These are phyloP conservation scores for Lontra canadensis DNA, from an alignment of 2,113 vertebrate species.

Conservation along the genomic window DNA sequence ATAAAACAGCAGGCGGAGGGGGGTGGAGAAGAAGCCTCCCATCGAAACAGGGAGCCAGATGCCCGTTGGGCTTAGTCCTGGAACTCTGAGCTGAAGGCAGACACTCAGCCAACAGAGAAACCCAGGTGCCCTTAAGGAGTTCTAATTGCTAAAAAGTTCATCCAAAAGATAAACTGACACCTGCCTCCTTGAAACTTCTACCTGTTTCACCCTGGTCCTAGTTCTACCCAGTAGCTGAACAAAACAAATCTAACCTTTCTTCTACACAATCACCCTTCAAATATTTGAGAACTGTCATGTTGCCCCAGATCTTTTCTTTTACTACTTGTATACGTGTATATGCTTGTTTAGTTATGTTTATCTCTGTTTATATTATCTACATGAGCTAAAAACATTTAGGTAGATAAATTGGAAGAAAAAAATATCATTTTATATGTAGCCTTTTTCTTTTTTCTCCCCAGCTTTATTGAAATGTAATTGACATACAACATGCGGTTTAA, in stretches of 20 bases:
- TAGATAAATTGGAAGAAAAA: background rate
- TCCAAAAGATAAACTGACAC: constrained; percentile 18
- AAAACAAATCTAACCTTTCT: constrained; percentile 28
- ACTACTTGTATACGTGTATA: background rate
- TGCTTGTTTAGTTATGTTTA: background rate
- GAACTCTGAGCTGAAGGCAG: background rate
- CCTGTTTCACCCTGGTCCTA: background rate
- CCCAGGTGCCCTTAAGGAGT: background rate
- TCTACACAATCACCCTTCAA: background rate
- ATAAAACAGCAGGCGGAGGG: background rate
- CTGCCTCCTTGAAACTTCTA: background rate
- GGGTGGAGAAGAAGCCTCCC: background rate
- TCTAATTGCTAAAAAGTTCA: background rate
- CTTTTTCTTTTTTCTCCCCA: background rate
- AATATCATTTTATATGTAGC: background rate
- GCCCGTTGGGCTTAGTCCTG: background rate
- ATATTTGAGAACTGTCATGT: background rate
- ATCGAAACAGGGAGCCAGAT: background rate
- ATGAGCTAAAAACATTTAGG: background rate
- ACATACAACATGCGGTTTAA: background rate
- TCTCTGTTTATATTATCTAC: background rate
- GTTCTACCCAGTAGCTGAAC: background rate
- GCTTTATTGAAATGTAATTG: background rate
- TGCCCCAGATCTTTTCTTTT: constrained; percentile 23
- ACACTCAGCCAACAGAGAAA: background rate